Percentiles rank a stretch among this genome's conserved stretches.
Evolutionary conservation across 2,888 invertebrate species (phyloP).

Genomic region (Rhodophaea formosa): DNA sequence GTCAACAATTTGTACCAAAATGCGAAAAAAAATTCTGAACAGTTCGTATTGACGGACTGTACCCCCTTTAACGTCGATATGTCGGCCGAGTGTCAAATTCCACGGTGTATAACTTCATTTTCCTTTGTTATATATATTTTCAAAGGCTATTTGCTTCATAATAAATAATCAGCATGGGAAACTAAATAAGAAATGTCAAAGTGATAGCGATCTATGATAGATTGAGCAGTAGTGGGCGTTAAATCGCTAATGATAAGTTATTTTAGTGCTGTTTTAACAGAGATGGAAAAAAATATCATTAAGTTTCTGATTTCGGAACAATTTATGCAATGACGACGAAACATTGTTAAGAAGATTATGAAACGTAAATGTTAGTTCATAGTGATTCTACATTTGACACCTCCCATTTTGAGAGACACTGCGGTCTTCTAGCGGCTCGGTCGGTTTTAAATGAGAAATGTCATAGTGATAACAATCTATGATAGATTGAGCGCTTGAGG

Average conservation of each 20-base stretch:
- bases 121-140: too few species aligned
- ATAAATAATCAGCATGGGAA: too few species aligned
- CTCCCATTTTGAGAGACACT: conserved; percentile 43
- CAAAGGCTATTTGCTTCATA: too few species aligned
- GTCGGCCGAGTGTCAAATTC: too few species aligned
- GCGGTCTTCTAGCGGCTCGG: conserved; percentile 71
- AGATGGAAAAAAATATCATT: neutral
- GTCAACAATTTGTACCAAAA: too few species aligned
- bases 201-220: conserved; percentile 18
- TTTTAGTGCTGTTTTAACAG: conserved; percentile 10
- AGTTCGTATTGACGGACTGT: too few species aligned
- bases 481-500: conserved; percentile 11
- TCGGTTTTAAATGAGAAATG: conserved; percentile 45
- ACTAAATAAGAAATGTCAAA: conserved; percentile 23
- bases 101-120: too few species aligned
- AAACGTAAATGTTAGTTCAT: neutral
- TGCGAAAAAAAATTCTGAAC: too few species aligned
- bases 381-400: neutral
- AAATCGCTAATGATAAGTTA: conserved; percentile 9
- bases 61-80: too few species aligned
- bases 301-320: neutral
- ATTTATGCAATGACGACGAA: too few species aligned
- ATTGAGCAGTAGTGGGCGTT: conserved; percentile 6
- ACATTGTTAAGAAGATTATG: too few species aligned
- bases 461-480: conserved; percentile 15